These are phyloP conservation scores for Cheiracanthium punctorium DNA, from an alignment of 2,888 invertebrate species.

Conservation along the genomic window DNA sequence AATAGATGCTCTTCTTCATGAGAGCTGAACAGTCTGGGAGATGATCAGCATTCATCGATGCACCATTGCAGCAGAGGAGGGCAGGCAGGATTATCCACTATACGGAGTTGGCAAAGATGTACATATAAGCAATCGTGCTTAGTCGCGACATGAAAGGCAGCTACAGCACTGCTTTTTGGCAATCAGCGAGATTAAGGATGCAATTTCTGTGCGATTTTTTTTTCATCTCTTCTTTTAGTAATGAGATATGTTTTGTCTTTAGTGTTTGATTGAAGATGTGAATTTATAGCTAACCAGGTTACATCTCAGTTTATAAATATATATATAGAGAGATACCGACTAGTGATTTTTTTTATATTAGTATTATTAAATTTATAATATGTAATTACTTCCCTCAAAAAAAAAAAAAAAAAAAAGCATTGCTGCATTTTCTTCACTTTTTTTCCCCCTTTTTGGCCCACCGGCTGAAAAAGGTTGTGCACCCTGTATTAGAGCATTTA, in stretches of 20 bases:
- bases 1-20: not conserved
- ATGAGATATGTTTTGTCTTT: not conserved
- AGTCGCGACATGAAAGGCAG: constrained; percentile 1
- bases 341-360: too few relatives aligned
- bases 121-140: constrained; percentile 3
- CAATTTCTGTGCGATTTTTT: not conserved
- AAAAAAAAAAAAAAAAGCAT: too few relatives aligned
- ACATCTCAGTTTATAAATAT: too few relatives aligned
- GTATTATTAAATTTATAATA: too few relatives aligned
- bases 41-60: not conserved
- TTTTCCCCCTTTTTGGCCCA: too few relatives aligned
- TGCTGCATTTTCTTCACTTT: too few relatives aligned
- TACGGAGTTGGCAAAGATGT: not conserved
- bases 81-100: not conserved
- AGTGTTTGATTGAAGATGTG: not conserved
- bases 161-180: not conserved
- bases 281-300: not conserved
- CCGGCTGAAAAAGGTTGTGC: too few relatives aligned
- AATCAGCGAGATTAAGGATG: not conserved
- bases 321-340: too few relatives aligned
- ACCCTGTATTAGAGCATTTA: too few relatives aligned
- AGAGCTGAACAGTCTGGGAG: not conserved
- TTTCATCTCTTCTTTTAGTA: not conserved
- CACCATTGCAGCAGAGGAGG: too few relatives aligned
- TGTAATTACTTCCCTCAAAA: too few relatives aligned